phyloP scores from a whole-genome alignment of 2,797 vertebrate species.

The Ceyx erithaca region DNA sequence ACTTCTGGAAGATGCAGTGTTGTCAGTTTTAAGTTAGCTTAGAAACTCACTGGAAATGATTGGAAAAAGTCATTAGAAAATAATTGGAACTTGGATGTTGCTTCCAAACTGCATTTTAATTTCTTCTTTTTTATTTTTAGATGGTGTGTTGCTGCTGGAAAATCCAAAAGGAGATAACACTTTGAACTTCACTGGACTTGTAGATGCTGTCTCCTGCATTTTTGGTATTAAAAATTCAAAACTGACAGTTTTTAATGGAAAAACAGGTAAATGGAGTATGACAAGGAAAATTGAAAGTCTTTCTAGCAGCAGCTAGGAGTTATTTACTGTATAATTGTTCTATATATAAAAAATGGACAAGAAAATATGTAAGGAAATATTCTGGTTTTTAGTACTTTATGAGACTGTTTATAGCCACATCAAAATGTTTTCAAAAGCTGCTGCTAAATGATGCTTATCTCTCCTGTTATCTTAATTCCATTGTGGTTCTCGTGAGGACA shows the following conservation, averaged over 20 bases:
- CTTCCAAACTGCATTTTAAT: conserved; percentile 24
- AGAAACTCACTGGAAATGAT: background rate
- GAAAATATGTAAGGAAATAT: background rate
- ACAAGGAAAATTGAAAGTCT: background rate
- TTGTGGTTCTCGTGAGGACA: background rate
- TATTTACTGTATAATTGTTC: background rate
- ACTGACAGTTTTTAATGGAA: conserved; percentile 83
- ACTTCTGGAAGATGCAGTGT: background rate
- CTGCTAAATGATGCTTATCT: conserved; percentile 7
- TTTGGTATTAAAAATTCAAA: conserved; percentile 83
- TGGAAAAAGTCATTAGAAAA: background rate
- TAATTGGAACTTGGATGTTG: background rate
- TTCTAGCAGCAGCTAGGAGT: background rate
- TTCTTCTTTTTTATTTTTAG: conserved; percentile 74
- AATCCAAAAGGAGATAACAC: conserved; percentile 93
- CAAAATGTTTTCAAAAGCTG: conserved; percentile 1
- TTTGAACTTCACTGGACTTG: conserved; percentile 83
- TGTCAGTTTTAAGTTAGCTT: background rate
- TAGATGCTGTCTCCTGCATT: conserved; percentile 83
- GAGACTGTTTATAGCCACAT: background rate
- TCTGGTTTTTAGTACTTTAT: background rate
- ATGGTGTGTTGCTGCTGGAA: conserved; percentile 91
- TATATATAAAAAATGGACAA: background rate
- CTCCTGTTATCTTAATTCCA: background rate
- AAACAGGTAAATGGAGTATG: conserved; percentile 80